Base-by-base conservation (phyloP, 1,140 invertebrate genomes). In the Drosophila oshimai region DNA sequence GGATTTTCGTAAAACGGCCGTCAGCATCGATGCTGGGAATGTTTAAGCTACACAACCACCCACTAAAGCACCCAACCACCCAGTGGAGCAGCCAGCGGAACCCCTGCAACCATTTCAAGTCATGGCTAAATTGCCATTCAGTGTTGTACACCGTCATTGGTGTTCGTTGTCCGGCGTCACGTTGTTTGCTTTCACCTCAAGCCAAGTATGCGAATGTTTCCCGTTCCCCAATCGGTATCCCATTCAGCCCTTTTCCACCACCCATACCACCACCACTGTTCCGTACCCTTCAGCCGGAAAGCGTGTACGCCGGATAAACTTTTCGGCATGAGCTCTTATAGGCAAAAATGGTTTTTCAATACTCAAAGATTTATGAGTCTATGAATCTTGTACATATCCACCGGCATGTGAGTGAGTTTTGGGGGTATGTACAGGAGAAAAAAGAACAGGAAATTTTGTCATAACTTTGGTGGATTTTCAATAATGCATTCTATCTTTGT, bases 301-400 rank as follows among this genome's bases (percentile, higher is more conserved):
- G 44, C 50, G 42, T 49, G 47, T 33, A 17, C 58, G 57, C 61
- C 58, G 79, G 80, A 84, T 86, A 84, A 84, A 84, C 81, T 84
- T 84, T 67, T 76, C 47, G 80, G 81, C 75, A 73, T 86, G 80
- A 84, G 80, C 73, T 86, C 71, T 84, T 86, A 87, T 87, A 80
- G 84, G 81, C 80, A 86, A 86, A 86, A 86, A 76, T 86, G 81
- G 80, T 87, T 87, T 72, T 86, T 86, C 80, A 86, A 86, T 86
- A 86, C 80, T 86, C 74, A 80, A 86, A 86, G 80, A 86, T 86
- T 86, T 86, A 86, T 86, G 80, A 86, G 81, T 84, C 80, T 87
- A 86, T 84, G 80, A 84, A 84, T 84, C 80, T 80, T 86, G 71
- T 69, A 87, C 74, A 69, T 73, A 84, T 74, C 41, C 65, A 29